A percentile compares a stretch with the other conserved stretches of the same genome.
Evolutionary conservation across 2,888 invertebrate species (phyloP).

Genomic region (Eumacrocentrus americanus): DNA sequence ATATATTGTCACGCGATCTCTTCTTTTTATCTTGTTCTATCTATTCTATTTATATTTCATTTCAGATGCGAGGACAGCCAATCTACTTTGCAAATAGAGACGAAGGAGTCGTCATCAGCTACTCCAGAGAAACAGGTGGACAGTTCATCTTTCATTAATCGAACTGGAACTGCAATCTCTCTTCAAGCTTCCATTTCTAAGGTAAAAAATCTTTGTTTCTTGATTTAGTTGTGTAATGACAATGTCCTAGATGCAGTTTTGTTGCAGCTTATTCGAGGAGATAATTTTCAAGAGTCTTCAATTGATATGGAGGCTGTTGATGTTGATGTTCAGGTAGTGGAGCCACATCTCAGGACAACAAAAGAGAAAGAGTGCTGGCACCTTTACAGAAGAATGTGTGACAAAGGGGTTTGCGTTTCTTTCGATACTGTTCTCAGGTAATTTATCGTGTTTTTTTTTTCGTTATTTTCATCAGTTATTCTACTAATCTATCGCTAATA

Average conservation of each 20-base stretch:
- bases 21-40: background rate
- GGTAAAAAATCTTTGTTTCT: too few relatives aligned
- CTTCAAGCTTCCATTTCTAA: slow-evolving; percentile 11
- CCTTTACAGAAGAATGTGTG: slow-evolving; percentile 71
- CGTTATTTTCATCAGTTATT: slow-evolving; percentile 7
- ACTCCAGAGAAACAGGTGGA: slow-evolving; percentile 2
- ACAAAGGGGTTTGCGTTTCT: slow-evolving; percentile 71
- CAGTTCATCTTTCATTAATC: slow-evolving; percentile 2
- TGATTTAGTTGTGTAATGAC: too few relatives aligned
- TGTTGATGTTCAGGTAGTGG: slow-evolving; percentile 50
- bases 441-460: background rate
- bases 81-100: slow-evolving; percentile 18
- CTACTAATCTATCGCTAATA: background rate
- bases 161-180: background rate
- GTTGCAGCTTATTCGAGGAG: slow-evolving; percentile 19
- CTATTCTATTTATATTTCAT: background rate
- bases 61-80: slow-evolving; percentile 18
- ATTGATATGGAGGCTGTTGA: slow-evolving; percentile 32
- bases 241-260: background rate
- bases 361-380: slow-evolving; percentile 74
- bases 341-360: slow-evolving; percentile 64
- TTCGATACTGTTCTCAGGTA: slow-evolving; percentile 72
- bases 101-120: slow-evolving; percentile 9
- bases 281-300: slow-evolving; percentile 17
- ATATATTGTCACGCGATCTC: background rate